A percentile compares a stretch with the other conserved stretches of the same genome.
phyloP scores from a whole-genome alignment of 92 coral and sea anemone species.

The Paragorgia papillata region DNA sequence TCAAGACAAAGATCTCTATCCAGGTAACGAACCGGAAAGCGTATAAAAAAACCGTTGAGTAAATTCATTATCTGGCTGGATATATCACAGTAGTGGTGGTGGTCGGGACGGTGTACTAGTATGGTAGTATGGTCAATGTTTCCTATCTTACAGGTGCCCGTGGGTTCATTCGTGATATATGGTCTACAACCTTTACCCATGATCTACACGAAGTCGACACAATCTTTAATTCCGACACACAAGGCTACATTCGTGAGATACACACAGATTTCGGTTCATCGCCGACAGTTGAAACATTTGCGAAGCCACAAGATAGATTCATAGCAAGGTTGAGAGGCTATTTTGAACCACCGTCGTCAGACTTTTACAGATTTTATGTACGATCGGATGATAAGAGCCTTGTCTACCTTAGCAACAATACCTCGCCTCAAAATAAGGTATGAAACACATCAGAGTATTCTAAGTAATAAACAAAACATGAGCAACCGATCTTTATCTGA shows the following conservation, averaged over 20 bases:
- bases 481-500: too few relatives aligned
- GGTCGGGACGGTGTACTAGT: too few relatives aligned
- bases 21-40: too few relatives aligned
- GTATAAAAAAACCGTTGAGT: too few relatives aligned
- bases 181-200: conserved; percentile 39
- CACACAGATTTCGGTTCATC: conserved; percentile 16
- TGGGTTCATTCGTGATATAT: conserved; percentile 74
- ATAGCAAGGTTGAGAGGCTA: conserved; percentile 67
- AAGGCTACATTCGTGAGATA: conserved; percentile 2
- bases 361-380: conserved; percentile 70
- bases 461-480: too few relatives aligned
- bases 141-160: conserved; percentile 62
- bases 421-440: conserved; percentile 64
- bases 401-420: conserved; percentile 62
- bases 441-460: too few relatives aligned
- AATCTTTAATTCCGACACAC: not conserved
- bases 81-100: too few relatives aligned
- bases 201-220: not conserved
- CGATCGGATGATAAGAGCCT: conserved; percentile 76
- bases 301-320: not conserved
- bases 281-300: not conserved
- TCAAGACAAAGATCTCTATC: conserved; percentile 5
- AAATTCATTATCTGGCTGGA: too few relatives aligned
- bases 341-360: conserved; percentile 83
- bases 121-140: too few relatives aligned